Conservation (phyloP, 2,797 vertebrate genomes). For the Chelon auratus region DNA sequence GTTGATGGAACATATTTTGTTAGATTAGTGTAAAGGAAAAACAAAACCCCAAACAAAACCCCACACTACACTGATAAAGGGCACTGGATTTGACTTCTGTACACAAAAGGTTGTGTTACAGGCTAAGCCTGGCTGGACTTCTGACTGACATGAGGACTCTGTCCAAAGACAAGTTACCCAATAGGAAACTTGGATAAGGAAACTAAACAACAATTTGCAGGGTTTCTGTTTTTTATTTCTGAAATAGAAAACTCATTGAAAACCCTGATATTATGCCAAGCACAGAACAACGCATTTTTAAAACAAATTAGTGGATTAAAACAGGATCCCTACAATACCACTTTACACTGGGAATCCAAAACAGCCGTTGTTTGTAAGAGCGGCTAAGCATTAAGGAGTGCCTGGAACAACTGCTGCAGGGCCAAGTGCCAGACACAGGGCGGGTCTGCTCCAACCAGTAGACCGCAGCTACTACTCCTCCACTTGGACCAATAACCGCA, state of each 20-base stretch:
- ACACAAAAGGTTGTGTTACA: constrained; percentile 4
- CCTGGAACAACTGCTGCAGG: constrained; percentile 50
- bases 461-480: constrained; percentile 49
- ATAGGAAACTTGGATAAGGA: constrained; percentile 10
- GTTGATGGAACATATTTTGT: constrained; percentile 33
- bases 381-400: constrained; percentile 54
- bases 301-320: constrained; percentile 8
- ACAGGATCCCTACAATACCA: constrained; percentile 1
- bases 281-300: neutral
- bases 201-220: neutral
- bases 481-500: constrained; percentile 35
- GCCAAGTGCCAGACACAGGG: constrained; percentile 64
- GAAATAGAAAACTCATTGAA: neutral
- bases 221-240: neutral
- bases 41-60: neutral
- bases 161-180: constrained; percentile 8
- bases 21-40: constrained; percentile 19
- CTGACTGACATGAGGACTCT: constrained; percentile 1
- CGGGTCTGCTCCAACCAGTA: constrained; percentile 58
- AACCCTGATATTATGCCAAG: neutral
- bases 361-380: constrained; percentile 48
- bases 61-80: neutral
- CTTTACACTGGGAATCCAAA: constrained; percentile 11
- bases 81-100: neutral
- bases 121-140: constrained; percentile 1